Base-by-base conservation (phyloP, 37 sponge, comb jelly and placozoan genomes). In the Dysidea cf. avara region DNA sequence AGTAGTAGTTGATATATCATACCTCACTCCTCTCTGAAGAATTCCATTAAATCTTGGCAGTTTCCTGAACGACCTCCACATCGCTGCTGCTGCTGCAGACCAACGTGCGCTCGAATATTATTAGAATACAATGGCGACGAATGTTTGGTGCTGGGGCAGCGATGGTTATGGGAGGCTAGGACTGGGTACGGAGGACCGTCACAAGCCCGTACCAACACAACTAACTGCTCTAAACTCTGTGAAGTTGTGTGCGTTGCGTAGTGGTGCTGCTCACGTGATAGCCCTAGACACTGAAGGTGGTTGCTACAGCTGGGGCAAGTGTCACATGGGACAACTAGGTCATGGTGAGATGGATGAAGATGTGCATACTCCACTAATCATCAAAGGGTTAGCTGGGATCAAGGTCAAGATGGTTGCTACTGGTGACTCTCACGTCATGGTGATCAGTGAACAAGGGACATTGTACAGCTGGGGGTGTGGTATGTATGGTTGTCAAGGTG, bases 381-480 rank as follows among this genome's bases (percentile, higher is more conserved):
- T 93, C 4, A 66, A 76, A 21, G 85, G 75, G 11, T 39, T 84
- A 13, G 82, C 71, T 71, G 93, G 88, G 17, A 14, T 93, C 6
- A 28, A 24, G 22, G 68, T 87, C 7, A 34, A 7, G 20, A 36
- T 12, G 0, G 66, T 93, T 51, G 64, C 74, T 2, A 80, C 85
- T 63, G 93, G 93, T 0, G 33, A 57, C 17, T 87, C 87, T 64
- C 89, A 84, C 39, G 59, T 60, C 7, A 32, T 87, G 56, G 78
- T 61, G 1, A 22, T 87, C 13, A 80, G 85, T 32, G 57, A 67
- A 32, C 52, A 22, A 25, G 89, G 86, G 5, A 79, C 69, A 64
- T 54, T 84, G 9, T 93, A 87, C 26, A 84, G 82, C 7, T 93
- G 93, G 93, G 93, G 93, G 22, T 84, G 81, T 68, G 86, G 86